Conservation (phyloP, 2,113 vertebrate species). For the Callorhinus ursinus region DNA sequence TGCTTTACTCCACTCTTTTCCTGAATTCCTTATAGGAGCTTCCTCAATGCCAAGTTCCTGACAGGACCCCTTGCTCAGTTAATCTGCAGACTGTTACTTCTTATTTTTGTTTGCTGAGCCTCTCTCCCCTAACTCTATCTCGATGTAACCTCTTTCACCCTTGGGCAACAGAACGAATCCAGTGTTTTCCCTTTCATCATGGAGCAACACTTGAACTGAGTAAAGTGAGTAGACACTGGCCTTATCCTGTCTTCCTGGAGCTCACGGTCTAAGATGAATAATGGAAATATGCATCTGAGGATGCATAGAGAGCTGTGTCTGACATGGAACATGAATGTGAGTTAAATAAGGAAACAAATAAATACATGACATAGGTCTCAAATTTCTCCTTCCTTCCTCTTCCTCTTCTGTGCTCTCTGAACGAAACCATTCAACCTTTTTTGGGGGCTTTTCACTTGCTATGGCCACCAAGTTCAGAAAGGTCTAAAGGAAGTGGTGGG, state of each 20-base stretch:
- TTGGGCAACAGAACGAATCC: background rate
- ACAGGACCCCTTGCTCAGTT: background rate
- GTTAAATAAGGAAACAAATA: slow-evolving; percentile 50
- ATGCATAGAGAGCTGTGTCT: background rate
- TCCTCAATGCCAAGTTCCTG: background rate
- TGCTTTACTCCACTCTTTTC: background rate
- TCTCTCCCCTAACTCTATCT: background rate
- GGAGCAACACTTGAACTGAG: slow-evolving; percentile 35
- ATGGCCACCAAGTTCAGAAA: slow-evolving; percentile 59
- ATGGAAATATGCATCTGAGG: background rate
- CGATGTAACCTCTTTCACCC: background rate
- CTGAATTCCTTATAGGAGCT: background rate
- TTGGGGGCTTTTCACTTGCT: slow-evolving; percentile 41
- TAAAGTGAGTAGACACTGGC: background rate
- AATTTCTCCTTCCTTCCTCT: slow-evolving; percentile 19
- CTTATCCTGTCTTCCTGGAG: background rate
- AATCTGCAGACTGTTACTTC: background rate
- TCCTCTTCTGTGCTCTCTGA: slow-evolving; percentile 15
- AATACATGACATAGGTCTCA: background rate
- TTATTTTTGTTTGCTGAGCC: slow-evolving; percentile 41
- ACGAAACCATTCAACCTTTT: background rate
- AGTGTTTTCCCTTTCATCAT: slow-evolving; percentile 16
- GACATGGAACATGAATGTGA: background rate
- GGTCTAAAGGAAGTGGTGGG: slow-evolving; percentile 64
- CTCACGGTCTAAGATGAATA: slow-evolving; percentile 7